phyloP scores from a whole-genome alignment of 2,797 vertebrate species.

The Ptychobarbus kaznakovi region DNA sequence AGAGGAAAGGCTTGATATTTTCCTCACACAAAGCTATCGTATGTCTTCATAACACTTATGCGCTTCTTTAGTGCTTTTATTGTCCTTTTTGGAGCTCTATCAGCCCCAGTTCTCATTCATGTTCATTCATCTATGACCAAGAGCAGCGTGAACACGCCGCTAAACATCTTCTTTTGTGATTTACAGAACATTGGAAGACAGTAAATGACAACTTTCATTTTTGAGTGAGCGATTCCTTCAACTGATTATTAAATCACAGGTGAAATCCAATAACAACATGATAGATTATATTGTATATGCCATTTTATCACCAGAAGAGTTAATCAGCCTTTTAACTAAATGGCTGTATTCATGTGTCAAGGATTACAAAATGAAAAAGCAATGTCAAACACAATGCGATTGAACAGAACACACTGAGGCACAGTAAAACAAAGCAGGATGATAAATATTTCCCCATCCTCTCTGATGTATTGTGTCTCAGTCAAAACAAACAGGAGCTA shows the following conservation, averaged over 20 bases:
- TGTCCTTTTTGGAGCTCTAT: background rate
- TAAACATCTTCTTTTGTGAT: background rate
- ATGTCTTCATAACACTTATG: background rate
- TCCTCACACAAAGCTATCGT: background rate
- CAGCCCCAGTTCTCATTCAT: background rate
- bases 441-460: slow-evolving; percentile 29
- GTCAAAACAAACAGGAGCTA: slow-evolving; percentile 33
- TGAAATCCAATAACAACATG: background rate
- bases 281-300: background rate
- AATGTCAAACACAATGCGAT: slow-evolving; percentile 19
- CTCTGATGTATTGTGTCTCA: slow-evolving; percentile 33
- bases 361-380: slow-evolving; percentile 19
- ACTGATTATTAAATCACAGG: background rate
- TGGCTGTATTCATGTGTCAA: slow-evolving; percentile 1
- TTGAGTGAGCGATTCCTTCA: background rate
- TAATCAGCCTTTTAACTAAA: slow-evolving; percentile 18
- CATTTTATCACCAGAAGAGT: background rate
- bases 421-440: slow-evolving; percentile 23
- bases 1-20: background rate
- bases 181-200: background rate
- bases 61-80: background rate
- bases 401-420: slow-evolving; percentile 3
- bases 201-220: background rate
- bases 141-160: background rate
- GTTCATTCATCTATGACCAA: background rate